These are phyloP conservation scores for Ectropis grisescens DNA, from an alignment of 1,140 invertebrate species.

Conservation along the genomic window DNA sequence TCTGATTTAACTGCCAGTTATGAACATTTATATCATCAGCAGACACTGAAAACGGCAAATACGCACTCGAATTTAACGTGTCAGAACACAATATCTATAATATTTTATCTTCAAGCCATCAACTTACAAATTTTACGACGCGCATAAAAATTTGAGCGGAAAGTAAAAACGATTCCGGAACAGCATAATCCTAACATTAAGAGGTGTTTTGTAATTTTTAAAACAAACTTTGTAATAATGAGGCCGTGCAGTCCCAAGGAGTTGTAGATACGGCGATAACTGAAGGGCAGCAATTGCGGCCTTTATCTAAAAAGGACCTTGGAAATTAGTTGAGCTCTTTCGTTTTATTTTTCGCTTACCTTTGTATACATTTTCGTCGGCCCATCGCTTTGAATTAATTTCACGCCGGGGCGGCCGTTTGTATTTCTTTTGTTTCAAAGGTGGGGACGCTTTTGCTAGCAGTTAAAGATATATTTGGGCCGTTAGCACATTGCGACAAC, in stretches of 20 bases:
- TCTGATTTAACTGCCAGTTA: conserved; percentile 25
- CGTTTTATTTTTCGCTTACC: conserved; percentile 40
- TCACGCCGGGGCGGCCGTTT: conserved; percentile 36
- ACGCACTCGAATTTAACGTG: conserved; percentile 9
- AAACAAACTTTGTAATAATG: no score
- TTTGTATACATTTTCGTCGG: conserved; percentile 45
- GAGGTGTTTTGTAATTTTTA: no score
- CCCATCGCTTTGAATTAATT: conserved; percentile 48
- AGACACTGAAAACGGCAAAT: conserved; percentile 15
- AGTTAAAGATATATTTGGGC: conserved; percentile 35
- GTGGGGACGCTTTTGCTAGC: conserved; percentile 29
- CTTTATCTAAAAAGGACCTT: conserved; percentile 33
- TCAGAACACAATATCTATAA: conserved; percentile 12
- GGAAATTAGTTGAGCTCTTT: conserved; percentile 32
- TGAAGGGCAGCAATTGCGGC: conserved; percentile 24
- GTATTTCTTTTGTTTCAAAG: conserved; percentile 43
- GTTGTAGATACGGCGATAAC: conserved; percentile 5
- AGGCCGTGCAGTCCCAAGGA: conserved; percentile 1
- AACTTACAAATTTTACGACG: conserved; percentile 1
- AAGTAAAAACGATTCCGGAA: no score
- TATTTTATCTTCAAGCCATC: conserved; percentile 10
- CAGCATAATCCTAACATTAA: no score
- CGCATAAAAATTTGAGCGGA: conserved; percentile 1
- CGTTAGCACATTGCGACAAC: conserved; percentile 40
- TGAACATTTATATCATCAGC: conserved; percentile 31